Evolutionary conservation across 2,888 invertebrate genomes (phyloP).

Genomic region (Esperia sulphurella): DNA sequence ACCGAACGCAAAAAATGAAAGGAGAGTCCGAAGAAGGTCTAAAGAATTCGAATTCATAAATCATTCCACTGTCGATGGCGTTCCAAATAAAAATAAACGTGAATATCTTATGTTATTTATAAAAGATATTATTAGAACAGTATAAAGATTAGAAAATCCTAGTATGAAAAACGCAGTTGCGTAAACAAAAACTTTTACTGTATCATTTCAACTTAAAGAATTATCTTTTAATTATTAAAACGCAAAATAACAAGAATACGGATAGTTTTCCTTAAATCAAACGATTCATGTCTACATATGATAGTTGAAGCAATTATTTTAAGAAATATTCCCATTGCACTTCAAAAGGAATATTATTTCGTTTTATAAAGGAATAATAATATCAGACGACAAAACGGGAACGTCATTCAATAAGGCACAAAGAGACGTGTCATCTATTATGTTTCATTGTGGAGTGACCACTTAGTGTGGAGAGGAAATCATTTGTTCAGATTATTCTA

Average conservation of each 20-base stretch:
- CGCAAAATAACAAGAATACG: not conserved
- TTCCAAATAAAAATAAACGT: slow-evolving; percentile 32
- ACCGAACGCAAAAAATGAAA: slow-evolving; percentile 59
- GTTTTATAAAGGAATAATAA: slow-evolving; percentile 36
- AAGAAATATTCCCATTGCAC: slow-evolving; percentile 36
- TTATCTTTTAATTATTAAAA: too few relatives aligned
- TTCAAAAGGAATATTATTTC: slow-evolving; percentile 38
- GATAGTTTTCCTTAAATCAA: not conserved
- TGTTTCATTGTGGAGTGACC: slow-evolving; percentile 61
- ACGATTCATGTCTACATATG: not conserved
- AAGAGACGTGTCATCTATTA: slow-evolving; percentile 68
- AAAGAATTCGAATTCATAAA: slow-evolving; percentile 64
- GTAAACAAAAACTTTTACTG: not conserved
- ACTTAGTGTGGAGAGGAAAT: slow-evolving; percentile 67
- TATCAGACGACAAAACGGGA: slow-evolving; percentile 39
- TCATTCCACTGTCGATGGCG: slow-evolving; percentile 58
- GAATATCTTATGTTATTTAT: not conserved
- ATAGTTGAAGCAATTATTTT: slow-evolving; percentile 33
- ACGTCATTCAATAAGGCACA: slow-evolving; percentile 49
- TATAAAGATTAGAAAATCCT: not conserved
- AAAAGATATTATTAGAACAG: too few relatives aligned
- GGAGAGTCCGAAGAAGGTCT: slow-evolving; percentile 43
- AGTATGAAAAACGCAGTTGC: not conserved
- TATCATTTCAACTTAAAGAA: not conserved
- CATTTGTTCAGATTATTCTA: slow-evolving; percentile 61